phyloP scores from a whole-genome alignment of 1,140 invertebrate genomes.

The Cherax destructor region DNA sequence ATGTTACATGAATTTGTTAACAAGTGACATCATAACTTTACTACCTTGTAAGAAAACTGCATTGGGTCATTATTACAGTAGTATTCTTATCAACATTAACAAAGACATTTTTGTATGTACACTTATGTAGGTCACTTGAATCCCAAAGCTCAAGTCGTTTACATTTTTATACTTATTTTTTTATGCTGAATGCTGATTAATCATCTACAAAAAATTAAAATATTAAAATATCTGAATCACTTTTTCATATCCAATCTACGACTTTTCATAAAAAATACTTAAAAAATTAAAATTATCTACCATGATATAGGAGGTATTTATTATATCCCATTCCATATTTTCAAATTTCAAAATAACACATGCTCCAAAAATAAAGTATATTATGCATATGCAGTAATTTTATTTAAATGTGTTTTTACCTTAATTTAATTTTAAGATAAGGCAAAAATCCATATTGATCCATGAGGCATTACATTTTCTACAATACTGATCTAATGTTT shows the following conservation, averaged over 20 bases:
- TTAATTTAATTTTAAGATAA: conserved; percentile 5
- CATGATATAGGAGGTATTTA: conserved; percentile 31
- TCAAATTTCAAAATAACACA: neutral
- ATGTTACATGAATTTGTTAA: conserved; percentile 8
- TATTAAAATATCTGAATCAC: conserved; percentile 26
- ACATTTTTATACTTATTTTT: neutral
- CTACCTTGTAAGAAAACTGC: neutral
- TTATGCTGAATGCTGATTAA: neutral
- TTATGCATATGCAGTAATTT: neutral
- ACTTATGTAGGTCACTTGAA: conserved; percentile 38
- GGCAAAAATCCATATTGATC: conserved; percentile 25
- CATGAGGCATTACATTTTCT: neutral
- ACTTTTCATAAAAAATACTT: conserved; percentile 33
- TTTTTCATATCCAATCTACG: conserved; percentile 19
- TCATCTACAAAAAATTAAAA: conserved; percentile 22
- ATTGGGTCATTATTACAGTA: conserved; percentile 1
- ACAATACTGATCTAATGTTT: conserved; percentile 20
- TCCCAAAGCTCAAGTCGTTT: conserved; percentile 25
- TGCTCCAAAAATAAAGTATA: neutral
- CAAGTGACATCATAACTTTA: conserved; percentile 17
- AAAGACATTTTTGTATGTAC: conserved; percentile 45
- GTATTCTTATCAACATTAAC: conserved; percentile 20
- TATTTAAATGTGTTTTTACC: neutral
- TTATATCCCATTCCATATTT: neutral
- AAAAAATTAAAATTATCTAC: conserved; percentile 25